Conservation (phyloP, 2,797 vertebrate genomes). For the Chaetodon trifasciatus region DNA sequence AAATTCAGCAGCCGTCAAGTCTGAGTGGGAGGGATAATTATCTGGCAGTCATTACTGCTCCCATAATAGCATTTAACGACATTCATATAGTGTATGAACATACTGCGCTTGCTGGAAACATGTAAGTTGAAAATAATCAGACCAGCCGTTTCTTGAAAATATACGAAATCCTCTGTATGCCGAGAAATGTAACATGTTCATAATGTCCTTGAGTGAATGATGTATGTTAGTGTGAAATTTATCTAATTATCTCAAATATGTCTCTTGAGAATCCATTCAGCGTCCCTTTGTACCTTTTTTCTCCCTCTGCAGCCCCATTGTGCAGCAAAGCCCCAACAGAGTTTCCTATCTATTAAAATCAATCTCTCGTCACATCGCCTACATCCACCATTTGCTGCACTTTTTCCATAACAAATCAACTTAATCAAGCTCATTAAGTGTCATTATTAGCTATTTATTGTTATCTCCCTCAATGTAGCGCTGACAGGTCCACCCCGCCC, state of each 20-base stretch:
- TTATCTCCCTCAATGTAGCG: constrained; percentile 82
- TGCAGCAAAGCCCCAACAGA: constrained; percentile 84
- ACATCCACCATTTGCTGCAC: constrained; percentile 80
- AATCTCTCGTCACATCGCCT: constrained; percentile 84
- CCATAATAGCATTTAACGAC: constrained; percentile 84
- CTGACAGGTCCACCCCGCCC: constrained; percentile 85
- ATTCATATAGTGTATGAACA: constrained; percentile 85
- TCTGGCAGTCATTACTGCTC: constrained; percentile 84
- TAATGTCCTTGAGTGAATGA: constrained; percentile 81
- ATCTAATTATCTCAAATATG: constrained; percentile 87
- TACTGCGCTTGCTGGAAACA: constrained; percentile 79
- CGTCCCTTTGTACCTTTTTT: constrained; percentile 84
- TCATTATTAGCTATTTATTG: constrained; percentile 88
- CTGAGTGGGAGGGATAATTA: constrained; percentile 85
- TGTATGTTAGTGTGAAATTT: constrained; percentile 79
- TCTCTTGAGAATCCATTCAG: constrained; percentile 86
- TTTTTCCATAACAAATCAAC: constrained; percentile 86
- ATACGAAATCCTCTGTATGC: constrained; percentile 57
- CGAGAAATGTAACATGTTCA: constrained; percentile 74
- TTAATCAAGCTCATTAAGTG: constrained; percentile 88
- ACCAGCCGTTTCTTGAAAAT: constrained; percentile 60
- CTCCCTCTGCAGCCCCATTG: constrained; percentile 80
- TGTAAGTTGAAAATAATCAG: constrained; percentile 76
- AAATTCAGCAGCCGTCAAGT: constrained; percentile 82
- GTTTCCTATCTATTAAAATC: constrained; percentile 86